Conservation (phyloP, 2,888 invertebrate genomes). For the Galerucella calmariensis region DNA sequence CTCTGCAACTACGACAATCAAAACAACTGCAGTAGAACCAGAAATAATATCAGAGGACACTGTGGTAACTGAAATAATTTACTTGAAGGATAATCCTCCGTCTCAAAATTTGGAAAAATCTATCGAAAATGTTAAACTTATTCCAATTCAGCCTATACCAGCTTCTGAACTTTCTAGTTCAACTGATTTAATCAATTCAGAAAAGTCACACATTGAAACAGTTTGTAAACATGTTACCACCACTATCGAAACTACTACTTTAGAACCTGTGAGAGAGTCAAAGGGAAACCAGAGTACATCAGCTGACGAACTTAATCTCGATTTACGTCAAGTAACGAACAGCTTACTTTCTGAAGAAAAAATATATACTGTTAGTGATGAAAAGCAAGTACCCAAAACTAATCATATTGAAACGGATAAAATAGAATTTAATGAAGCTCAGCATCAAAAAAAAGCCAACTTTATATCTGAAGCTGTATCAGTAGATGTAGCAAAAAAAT, state of each 20-base stretch:
- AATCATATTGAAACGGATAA: too few species aligned
- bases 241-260: background rate
- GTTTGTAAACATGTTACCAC: background rate
- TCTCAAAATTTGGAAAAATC: background rate
- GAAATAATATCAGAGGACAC: slow-evolving; percentile 8
- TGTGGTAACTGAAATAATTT: background rate
- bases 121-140: background rate
- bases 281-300: too few species aligned
- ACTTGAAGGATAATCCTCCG: background rate
- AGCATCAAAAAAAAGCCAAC: too few species aligned
- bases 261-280: too few species aligned
- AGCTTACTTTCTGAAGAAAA: too few species aligned
- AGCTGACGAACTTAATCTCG: too few species aligned
- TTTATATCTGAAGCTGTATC: background rate
- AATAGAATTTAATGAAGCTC: too few species aligned
- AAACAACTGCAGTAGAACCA: background rate
- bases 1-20: background rate
- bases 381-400: too few species aligned
- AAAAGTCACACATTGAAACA: background rate
- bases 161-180: background rate
- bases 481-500: background rate
- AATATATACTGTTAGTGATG: too few species aligned
- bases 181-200: background rate
- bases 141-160: background rate
- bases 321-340: too few species aligned